Evolutionary conservation across 1,140 invertebrate genomes (phyloP), one percentile per base, ranked within the genome.

Genomic region (Orchesella cincta): DNA sequence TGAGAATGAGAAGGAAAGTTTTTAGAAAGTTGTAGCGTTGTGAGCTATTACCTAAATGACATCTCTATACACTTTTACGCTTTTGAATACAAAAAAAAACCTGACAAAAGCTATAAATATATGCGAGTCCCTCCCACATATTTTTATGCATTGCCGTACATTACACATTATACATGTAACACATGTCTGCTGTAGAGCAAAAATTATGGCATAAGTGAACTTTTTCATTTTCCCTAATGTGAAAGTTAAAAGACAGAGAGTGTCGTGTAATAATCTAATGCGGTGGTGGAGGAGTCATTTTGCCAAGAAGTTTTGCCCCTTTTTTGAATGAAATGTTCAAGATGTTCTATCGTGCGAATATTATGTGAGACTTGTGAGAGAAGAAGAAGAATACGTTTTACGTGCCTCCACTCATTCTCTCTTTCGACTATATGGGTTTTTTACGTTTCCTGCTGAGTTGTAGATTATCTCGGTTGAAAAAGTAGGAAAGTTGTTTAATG

Each of bases 141-240:
- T 57, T 23, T 57, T 57, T 57, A 18, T 14, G 26, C 54, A 5
- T 23, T 18, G 23, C 12, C 54, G 26, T 12, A 57, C 3, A 57
- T 3, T n/a, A n/a, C n/a, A n/a, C n/a, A n/a, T n/a, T n/a, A n/a
- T n/a, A n/a, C n/a, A n/a, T n/a, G n/a, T n/a, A n/a, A n/a, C n/a
- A n/a, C n/a, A n/a, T n/a, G n/a, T n/a, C n/a, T n/a, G n/a, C n/a
- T n/a, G n/a, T n/a, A n/a, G n/a, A n/a, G n/a, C n/a, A n/a, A n/a
- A n/a, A n/a, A n/a, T n/a, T n/a, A 57, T 16, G 23, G 26, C 26
- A 57, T 23, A 12, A 57, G 54, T 57, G 54, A 57, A 57, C 54
- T 57, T 57, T 57, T 57, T 57, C 54, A 57, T 57, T 57, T 57
- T 57, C 54, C n/a, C 54, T 57, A 57, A 57, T 57, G 54, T 57